Base-by-base conservation (phyloP, 2,113 vertebrate species). In the Halcyon senegalensis region DNA sequence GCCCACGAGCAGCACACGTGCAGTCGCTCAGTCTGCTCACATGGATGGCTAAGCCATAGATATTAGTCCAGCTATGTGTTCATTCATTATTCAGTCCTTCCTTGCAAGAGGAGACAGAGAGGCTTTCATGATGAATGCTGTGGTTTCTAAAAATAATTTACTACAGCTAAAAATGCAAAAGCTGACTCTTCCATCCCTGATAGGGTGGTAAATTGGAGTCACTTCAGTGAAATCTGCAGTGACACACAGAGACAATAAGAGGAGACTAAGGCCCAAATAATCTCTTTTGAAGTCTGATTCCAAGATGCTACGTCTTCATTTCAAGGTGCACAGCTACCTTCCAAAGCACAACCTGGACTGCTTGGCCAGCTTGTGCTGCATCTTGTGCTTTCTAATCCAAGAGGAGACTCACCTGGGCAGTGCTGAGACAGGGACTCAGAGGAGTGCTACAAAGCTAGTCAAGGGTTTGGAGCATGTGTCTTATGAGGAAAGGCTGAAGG, bases 101-200 rank as follows among this genome's bases (percentile, higher is more conserved):
- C 93, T 92, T 70, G 59, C 55, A 77, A 62, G 68, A 90, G 74
- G 50, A 94, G 79, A 86, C 82, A 73, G 85, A 89, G 53, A 91
- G 58, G 48, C 77, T 96, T 94, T 93, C 91, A 73, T 87, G 87
- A 93, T 96, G 84, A 93, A 96, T 93, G 84, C 56, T 31, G 41
- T 30, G 70, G 80, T 87, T 96, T 94, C 91, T 95, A 96, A 91
- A 96, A 96, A 96, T 89, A 95, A 88, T 95, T 89, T 91, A 85
- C 89, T 94, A 73, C 33, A 28, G 83, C 84, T 87, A 59, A 84
- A 74, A 96, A 81, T 46, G 73, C 89, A 84, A 59, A 72, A 84
- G 48, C 91, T 78, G 67, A 67, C 51, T 82, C 80, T 84, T 89
- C 60, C 8, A 0, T 78, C 84, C 74, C 66, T 69, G 84, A 27